Percentiles rank a stretch among this genome's conserved stretches.
These are phyloP conservation scores for Himalopsyche anomala DNA, from an alignment of 2,888 invertebrate species.

Conservation along the genomic window DNA sequence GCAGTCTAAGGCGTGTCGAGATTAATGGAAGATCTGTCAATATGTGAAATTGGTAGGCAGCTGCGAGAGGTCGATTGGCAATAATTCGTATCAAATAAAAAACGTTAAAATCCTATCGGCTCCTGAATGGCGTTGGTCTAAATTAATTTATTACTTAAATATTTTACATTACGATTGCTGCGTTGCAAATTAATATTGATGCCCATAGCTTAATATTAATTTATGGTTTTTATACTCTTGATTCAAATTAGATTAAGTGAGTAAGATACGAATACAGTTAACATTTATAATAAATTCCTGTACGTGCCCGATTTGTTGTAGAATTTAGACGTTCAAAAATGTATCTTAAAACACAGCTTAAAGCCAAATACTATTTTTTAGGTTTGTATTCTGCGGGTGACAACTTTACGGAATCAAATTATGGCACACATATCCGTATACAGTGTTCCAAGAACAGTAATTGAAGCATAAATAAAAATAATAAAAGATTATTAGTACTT, in stretches of 20 bases:
- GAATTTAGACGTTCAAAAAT: too few species aligned
- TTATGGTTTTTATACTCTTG: neutral
- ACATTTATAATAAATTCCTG: too few species aligned
- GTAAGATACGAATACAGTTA: neutral
- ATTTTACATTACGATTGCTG: neutral
- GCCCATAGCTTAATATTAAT: neutral
- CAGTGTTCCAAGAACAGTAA: too few species aligned
- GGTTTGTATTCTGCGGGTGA: too few species aligned
- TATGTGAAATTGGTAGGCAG: neutral
- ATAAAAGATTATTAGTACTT: too few species aligned
- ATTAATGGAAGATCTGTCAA: slow-evolving; percentile 37
- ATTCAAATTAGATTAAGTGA: neutral
- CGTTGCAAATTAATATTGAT: neutral
- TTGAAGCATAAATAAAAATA: too few species aligned
- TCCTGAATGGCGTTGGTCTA: too few species aligned
- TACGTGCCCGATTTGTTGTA: too few species aligned
- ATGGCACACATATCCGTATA: too few species aligned
- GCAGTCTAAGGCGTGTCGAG: slow-evolving; percentile 22
- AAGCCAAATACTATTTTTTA: too few species aligned
- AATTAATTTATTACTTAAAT: neutral
- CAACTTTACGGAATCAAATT: too few species aligned
- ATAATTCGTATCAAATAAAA: slow-evolving; percentile 3
- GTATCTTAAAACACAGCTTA: too few species aligned
- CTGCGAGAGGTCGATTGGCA: neutral
- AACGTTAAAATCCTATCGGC: neutral